Evolutionary conservation across 2,797 vertebrate species (phyloP).

Genomic region (Poecilia velifera): DNA sequence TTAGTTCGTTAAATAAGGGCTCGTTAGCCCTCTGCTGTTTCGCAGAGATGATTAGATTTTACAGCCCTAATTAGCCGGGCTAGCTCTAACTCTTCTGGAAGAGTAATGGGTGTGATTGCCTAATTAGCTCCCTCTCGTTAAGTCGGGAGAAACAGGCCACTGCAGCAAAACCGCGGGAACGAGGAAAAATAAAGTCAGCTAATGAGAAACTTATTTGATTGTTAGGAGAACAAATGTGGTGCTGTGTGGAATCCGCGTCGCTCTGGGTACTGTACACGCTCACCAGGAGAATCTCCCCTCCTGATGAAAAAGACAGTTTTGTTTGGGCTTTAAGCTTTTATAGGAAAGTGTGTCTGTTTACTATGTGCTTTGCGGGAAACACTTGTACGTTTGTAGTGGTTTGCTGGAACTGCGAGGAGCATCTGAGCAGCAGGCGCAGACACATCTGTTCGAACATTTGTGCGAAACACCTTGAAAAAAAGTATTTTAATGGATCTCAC

Average conservation of each 20-base stretch:
- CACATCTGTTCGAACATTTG: background rate
- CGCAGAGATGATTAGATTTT: slow-evolving; percentile 98
- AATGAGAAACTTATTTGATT: slow-evolving; percentile 85
- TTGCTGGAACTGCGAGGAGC: slow-evolving; percentile 18
- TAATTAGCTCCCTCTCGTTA: slow-evolving; percentile 97
- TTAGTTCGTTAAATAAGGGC: slow-evolving; percentile 99
- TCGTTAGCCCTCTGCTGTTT: slow-evolving; percentile 98
- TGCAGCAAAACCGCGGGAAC: slow-evolving; percentile 82
- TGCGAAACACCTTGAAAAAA: background rate
- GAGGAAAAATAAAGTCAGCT: slow-evolving; percentile 81
- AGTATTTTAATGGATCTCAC: background rate
- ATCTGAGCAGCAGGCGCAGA: background rate
- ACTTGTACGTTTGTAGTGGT: slow-evolving; percentile 21
- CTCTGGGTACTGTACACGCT: slow-evolving; percentile 65
- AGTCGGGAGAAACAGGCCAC: slow-evolving; percentile 88
- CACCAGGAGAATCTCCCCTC: slow-evolving; percentile 45
- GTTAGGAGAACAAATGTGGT: slow-evolving; percentile 81
- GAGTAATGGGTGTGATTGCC: slow-evolving; percentile 97
- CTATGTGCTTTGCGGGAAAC: slow-evolving; percentile 27
- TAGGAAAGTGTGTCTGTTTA: slow-evolving; percentile 55
- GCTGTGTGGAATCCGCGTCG: slow-evolving; percentile 62
- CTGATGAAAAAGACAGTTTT: slow-evolving; percentile 51
- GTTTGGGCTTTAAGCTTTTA: slow-evolving; percentile 50
- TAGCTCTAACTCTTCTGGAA: slow-evolving; percentile 97
- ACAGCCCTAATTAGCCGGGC: slow-evolving; percentile 98